These are phyloP conservation scores for Lates japonicus DNA, from an alignment of 2,797 vertebrate genomes.

Conservation along the genomic window DNA sequence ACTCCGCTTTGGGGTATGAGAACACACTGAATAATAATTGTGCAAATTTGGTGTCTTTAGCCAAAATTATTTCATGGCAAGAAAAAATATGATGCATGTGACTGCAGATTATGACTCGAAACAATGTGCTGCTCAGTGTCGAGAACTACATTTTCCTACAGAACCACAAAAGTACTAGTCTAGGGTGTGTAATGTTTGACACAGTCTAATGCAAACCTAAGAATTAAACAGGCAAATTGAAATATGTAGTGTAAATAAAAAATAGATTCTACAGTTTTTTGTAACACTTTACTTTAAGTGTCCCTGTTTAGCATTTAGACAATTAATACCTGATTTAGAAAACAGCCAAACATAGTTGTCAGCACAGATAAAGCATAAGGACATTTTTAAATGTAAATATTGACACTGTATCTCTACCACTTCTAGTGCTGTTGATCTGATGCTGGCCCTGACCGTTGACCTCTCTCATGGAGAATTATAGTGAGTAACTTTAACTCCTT, in stretches of 20 bases:
- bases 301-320: not conserved
- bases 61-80: slow-evolving; percentile 3
- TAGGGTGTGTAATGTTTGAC: not conserved
- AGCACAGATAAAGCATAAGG: not conserved
- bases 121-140: not conserved
- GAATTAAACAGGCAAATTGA: not conserved
- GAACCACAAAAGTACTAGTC: not conserved
- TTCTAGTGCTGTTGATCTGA: not conserved
- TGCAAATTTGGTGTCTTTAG: not conserved
- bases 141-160: not conserved
- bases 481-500: not conserved
- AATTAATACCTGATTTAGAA: not conserved
- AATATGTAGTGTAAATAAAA: not conserved
- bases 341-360: not conserved
- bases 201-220: not conserved
- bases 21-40: slow-evolving; percentile 2
- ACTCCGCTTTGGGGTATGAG: not conserved
- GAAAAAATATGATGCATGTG: not conserved
- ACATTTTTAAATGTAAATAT: not conserved
- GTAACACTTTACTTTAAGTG: not conserved
- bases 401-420: not conserved
- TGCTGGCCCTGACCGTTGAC: slow-evolving; percentile 13
- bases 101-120: not conserved
- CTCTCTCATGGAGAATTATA: slow-evolving; percentile 1
- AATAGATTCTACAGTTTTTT: not conserved